Evolutionary conservation across 92 coral and sea anemone species (phyloP).

Genomic region (Zoanthus sansibaricus): DNA sequence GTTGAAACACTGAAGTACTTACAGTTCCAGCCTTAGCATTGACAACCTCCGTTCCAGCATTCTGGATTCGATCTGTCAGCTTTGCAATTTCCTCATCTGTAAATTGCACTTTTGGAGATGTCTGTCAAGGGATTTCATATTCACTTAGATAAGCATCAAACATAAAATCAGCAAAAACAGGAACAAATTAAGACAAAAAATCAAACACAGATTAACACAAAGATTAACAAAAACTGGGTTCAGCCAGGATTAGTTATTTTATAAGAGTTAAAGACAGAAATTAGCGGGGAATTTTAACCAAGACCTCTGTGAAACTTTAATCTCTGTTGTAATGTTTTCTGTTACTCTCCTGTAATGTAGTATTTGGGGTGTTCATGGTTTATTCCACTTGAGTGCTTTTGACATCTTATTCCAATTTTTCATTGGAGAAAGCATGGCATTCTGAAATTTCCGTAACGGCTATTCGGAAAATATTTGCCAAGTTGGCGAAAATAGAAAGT

Average conservation of each 20-base stretch:
- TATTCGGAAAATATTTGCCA: too few relatives aligned
- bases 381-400: too few relatives aligned
- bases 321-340: too few relatives aligned
- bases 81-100: slow-evolving; percentile 83
- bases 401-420: too few relatives aligned
- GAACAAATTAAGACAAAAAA: not conserved
- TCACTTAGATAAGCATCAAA: not conserved
- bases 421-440: too few relatives aligned
- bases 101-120: slow-evolving; percentile 78
- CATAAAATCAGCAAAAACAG: not conserved
- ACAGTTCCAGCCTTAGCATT: slow-evolving; percentile 99
- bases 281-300: too few relatives aligned
- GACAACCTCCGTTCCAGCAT: slow-evolving; percentile 99
- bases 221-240: not conserved
- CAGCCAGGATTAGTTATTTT: not conserved
- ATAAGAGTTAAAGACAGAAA: too few relatives aligned
- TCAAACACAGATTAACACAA: not conserved
- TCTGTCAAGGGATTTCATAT: slow-evolving; percentile 50
- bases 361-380: too few relatives aligned
- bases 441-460: too few relatives aligned
- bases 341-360: too few relatives aligned
- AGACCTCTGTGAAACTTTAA: too few relatives aligned
- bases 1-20: slow-evolving; percentile 34
- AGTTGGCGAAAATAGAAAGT: too few relatives aligned
- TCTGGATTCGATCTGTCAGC: slow-evolving; percentile 95